phyloP scores from a whole-genome alignment of 2,797 vertebrate species.

The Centropyge bicolor region DNA sequence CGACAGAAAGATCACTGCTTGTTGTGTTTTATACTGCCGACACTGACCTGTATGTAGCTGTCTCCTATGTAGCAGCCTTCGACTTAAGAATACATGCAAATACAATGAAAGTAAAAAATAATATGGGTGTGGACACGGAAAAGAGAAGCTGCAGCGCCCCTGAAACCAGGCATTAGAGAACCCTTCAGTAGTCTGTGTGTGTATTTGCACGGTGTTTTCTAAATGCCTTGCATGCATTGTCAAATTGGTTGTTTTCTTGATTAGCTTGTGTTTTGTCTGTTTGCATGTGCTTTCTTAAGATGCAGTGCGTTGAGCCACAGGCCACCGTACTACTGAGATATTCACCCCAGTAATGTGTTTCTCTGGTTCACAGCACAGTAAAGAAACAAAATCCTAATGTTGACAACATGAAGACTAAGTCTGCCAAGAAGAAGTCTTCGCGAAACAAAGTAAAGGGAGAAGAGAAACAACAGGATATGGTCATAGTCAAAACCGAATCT shows the following conservation, averaged over 20 bases:
- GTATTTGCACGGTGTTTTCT: too few species aligned
- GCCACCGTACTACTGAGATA: background rate
- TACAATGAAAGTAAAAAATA: too few species aligned
- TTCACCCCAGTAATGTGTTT: background rate
- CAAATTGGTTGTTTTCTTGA: too few species aligned
- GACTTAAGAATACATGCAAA: background rate
- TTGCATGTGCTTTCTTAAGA: too few species aligned
- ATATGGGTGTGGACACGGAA: too few species aligned
- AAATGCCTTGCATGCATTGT: too few species aligned
- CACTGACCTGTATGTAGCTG: background rate
- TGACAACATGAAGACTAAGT: conserved; percentile 65
- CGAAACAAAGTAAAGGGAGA: conserved; percentile 37
- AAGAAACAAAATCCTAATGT: conserved; percentile 22
- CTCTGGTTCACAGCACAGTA: conserved; percentile 28
- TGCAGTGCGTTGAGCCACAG: background rate
- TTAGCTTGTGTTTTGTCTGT: background rate
- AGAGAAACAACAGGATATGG: conserved; percentile 28
- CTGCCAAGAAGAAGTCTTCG: conserved; percentile 47
- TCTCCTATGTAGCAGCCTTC: background rate
- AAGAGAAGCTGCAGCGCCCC: too few species aligned
- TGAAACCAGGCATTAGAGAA: too few species aligned
- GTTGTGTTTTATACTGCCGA: background rate
- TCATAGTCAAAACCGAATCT: conserved; percentile 52
- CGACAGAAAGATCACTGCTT: background rate
- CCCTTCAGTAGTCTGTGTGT: too few species aligned